These are phyloP conservation scores for Nesidiocoris tenuis DNA, from an alignment of 2,888 invertebrate genomes.

Conservation along the genomic window DNA sequence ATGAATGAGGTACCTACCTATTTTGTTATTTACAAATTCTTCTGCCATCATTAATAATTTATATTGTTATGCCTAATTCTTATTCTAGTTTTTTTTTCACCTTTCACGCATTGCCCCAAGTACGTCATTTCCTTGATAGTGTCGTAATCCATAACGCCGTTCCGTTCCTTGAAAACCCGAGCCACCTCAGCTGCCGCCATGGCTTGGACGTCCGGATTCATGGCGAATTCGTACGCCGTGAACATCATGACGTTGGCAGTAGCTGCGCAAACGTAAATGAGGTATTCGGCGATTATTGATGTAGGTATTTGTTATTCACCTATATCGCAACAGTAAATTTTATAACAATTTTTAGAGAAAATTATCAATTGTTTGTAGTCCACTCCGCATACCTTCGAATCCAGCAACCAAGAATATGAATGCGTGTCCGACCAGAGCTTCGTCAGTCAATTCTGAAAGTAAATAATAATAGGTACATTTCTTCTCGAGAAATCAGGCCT, in stretches of 20 bases:
- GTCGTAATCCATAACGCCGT: constrained; percentile 16
- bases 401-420: constrained; percentile 42
- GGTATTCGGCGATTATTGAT: not conserved
- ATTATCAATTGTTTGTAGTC: no score
- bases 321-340: no score
- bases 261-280: not conserved
- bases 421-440: constrained; percentile 26
- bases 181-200: constrained; percentile 21
- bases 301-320: not conserved
- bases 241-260: constrained; percentile 6
- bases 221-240: constrained; percentile 6
- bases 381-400: no score
- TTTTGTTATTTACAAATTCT: not conserved
- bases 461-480: no score
- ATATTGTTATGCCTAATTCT: not conserved
- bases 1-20: not conserved
- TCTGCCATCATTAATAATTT: not conserved
- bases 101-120: constrained; percentile 35
- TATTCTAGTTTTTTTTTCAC: not conserved
- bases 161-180: not conserved
- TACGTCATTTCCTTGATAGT: constrained; percentile 40
- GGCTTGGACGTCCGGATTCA: constrained; percentile 25
- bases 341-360: no score
- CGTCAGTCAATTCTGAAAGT: constrained; percentile 34
- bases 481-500: no score